Conservation (phyloP, 2,113 vertebrate species). For the Carettochelys insculpta region DNA sequence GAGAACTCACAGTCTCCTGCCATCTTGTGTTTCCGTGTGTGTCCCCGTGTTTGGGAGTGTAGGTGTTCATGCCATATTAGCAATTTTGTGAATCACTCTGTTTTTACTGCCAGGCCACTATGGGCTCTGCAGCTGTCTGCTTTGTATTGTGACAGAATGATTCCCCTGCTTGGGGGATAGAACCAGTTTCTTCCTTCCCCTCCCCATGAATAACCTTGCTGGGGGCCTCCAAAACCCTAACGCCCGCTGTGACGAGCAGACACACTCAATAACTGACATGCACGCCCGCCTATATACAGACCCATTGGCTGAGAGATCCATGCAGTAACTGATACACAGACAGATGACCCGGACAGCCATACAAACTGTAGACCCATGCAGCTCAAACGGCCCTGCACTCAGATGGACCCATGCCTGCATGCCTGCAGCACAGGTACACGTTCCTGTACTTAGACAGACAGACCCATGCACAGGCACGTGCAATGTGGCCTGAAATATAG, state of each 20-base stretch:
- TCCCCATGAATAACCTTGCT: background rate
- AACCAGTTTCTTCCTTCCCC: background rate
- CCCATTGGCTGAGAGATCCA: background rate
- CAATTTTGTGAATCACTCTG: background rate
- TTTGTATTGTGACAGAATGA: background rate
- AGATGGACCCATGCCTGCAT: background rate
- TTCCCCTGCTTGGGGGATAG: background rate
- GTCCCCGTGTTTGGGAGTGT: too few species aligned
- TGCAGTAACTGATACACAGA: background rate
- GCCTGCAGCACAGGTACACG: background rate
- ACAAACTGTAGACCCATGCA: background rate
- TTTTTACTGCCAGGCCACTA: background rate
- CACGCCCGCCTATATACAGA: background rate
- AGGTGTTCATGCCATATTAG: background rate
- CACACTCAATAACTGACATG: background rate
- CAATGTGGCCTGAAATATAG: background rate
- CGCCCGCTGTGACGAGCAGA: background rate
- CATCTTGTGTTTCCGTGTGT: background rate
- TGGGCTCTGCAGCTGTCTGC: background rate
- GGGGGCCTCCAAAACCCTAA: background rate
- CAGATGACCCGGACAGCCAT: background rate
- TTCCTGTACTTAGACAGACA: background rate
- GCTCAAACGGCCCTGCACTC: background rate
- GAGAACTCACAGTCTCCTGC: background rate
- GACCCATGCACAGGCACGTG: background rate